Evolutionary conservation across 2,888 invertebrate genomes (phyloP), one percentile per base, ranked within the genome.

Genomic region (Timema cristinae): DNA sequence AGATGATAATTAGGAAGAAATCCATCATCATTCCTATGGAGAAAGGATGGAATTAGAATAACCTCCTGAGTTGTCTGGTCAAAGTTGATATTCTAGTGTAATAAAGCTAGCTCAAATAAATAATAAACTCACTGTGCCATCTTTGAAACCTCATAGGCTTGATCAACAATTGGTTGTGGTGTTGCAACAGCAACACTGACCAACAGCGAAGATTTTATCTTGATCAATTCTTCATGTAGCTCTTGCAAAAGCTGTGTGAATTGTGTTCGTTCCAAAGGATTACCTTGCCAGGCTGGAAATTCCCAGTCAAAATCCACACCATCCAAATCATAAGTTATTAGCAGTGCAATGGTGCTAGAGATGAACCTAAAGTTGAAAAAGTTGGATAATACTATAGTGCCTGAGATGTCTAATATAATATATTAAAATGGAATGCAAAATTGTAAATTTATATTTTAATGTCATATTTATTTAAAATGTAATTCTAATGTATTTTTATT

Each of bases 251-350:
- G 82, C 78, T 91, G 90, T 2, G 89, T 88, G 78, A 94, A 93
- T 81, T 92, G 91, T 79, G 89, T 87, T 71, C 88, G 86, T 78
- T 93, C 90, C 48, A 87, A 82, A 73, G 82, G 81, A 75, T 81
- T 78, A 67, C 77, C 80, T 59, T 80, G 77, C 78, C 90, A 85
- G 0, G 87, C 90, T 2, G 95, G 95, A 81, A 94, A 95, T 80
- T 95, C 95, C 93, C 93, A 94, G 79, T 94, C 94, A 50, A 94
- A 81, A 81, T 94, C 92, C 1, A 92, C 81, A 7, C 91, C 92
- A 81, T 92, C 91, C 50, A 91, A 81, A 54, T 83, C 83, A 75
- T 86, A 85, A 49, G 83, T 82, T 73, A 83, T 83, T 50, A 90
- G 82, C 59, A 86, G 80, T 73, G 83, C 79, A 76, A 86, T 77